Evolutionary conservation across 1,140 invertebrate genomes (phyloP).

Genomic region (Palaemon carinicauda): DNA sequence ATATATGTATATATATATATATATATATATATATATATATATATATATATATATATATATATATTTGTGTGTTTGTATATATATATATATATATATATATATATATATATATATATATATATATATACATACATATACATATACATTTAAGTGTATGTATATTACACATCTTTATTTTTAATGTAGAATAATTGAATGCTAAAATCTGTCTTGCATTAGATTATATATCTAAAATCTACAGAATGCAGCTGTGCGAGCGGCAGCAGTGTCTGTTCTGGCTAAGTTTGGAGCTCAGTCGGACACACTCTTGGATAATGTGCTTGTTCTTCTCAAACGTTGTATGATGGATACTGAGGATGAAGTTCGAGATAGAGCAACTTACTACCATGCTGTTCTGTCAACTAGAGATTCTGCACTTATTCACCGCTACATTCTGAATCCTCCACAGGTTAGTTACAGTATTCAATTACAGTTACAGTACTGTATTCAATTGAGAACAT

Average conservation of each 20-base stretch:
- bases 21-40: too few relatives aligned
- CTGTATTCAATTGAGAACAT: too few relatives aligned
- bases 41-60: too few relatives aligned
- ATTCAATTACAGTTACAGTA: neutral
- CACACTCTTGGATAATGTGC: slow-evolving; percentile 86
- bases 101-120: too few relatives aligned
- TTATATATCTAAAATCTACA: neutral
- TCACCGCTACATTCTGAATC: slow-evolving; percentile 86
- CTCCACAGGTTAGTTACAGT: slow-evolving; percentile 60
- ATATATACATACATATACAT: too few relatives aligned
- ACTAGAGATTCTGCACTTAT: slow-evolving; percentile 74
- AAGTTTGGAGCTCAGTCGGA: slow-evolving; percentile 97
- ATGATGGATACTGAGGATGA: slow-evolving; percentile 98
- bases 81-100: too few relatives aligned
- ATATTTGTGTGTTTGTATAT: too few relatives aligned
- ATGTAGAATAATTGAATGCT: neutral
- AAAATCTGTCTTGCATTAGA: neutral
- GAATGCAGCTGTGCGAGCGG: slow-evolving; percentile 90
- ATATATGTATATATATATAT: too few relatives aligned
- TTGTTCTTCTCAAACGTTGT: slow-evolving; percentile 79
- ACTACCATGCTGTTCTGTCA: slow-evolving; percentile 88
- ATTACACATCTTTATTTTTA: too few relatives aligned
- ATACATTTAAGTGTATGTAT: too few relatives aligned
- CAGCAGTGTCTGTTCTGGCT: slow-evolving; percentile 95
- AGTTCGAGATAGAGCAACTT: slow-evolving; percentile 97